Conservation (phyloP, 1,140 invertebrate species). For the Spodoptera litura region DNA sequence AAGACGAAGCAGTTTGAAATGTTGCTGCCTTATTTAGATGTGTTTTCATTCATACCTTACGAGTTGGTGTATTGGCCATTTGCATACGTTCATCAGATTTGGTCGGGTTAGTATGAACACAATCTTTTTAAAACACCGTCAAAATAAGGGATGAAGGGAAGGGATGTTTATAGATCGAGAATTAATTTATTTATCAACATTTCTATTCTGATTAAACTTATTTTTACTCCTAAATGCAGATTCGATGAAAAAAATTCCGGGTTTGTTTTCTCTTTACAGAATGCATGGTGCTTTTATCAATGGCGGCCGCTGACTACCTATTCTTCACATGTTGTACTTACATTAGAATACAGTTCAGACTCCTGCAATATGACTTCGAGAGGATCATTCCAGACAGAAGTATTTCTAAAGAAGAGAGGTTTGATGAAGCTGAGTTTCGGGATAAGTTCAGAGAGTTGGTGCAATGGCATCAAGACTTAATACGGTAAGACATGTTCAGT, state of each 20-base stretch:
- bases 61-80: slow-evolving; percentile 51
- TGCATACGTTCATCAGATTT: slow-evolving; percentile 56
- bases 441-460: slow-evolving; percentile 40
- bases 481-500: slow-evolving; percentile 22
- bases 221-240: no score
- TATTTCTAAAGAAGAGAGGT: background rate
- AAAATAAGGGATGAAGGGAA: no score
- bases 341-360: slow-evolving; percentile 48
- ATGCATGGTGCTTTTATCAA: slow-evolving; percentile 42
- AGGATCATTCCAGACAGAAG: slow-evolving; percentile 41
- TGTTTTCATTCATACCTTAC: slow-evolving; percentile 53
- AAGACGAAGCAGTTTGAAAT: slow-evolving; percentile 49
- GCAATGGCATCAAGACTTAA: slow-evolving; percentile 51
- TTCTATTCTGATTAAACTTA: no score
- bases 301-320: slow-evolving; percentile 38
- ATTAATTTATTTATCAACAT: no score
- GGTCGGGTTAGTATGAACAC: slow-evolving; percentile 51
- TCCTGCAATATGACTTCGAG: slow-evolving; percentile 43
- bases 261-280: slow-evolving; percentile 24
- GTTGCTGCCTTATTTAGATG: slow-evolving; percentile 53
- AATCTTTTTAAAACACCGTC: no score
- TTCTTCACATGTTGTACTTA: slow-evolving; percentile 45
- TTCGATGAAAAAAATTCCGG: no score
- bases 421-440: slow-evolving; percentile 14
- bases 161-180: no score